Evolutionary conservation across 2,113 vertebrate species (phyloP).

Genomic region (Eudyptes chrysolophus): DNA sequence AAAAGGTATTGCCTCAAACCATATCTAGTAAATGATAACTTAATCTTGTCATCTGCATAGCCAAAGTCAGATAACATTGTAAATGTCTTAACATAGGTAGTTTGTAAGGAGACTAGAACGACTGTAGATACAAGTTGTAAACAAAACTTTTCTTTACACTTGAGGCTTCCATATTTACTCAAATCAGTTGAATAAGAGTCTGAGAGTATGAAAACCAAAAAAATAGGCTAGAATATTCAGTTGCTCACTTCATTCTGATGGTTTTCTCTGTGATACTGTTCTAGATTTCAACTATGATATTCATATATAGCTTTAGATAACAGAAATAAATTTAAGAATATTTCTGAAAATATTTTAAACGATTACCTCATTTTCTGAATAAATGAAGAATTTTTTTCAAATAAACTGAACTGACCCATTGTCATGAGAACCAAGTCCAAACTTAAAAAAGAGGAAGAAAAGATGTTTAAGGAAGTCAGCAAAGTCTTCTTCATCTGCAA

Average conservation of each 20-base stretch:
- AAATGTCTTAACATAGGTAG: not conserved
- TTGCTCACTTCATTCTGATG: not conserved
- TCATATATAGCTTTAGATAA: not conserved
- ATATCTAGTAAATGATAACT: not conserved
- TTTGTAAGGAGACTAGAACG: not conserved
- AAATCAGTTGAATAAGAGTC: not conserved
- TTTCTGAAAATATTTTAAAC: not conserved
- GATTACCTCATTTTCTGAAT: constrained; percentile 16
- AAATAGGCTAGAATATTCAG: not conserved
- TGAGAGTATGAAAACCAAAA: not conserved
- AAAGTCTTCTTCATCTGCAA: not conserved
- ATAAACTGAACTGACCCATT: not conserved
- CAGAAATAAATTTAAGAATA: not conserved
- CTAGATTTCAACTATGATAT: not conserved
- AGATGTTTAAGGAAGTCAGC: not conserved
- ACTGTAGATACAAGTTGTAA: not conserved
- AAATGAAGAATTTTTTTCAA: not conserved
- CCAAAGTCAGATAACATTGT: not conserved
- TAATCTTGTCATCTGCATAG: not conserved
- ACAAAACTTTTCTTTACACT: not conserved
- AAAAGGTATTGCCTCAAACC: not conserved
- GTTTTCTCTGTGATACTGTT: not conserved
- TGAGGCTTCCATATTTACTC: not conserved
- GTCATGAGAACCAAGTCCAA: not conserved
- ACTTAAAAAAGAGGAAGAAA: not conserved